Base-by-base conservation (phyloP, 2,113 vertebrate genomes). In the Columba janthina region DNA sequence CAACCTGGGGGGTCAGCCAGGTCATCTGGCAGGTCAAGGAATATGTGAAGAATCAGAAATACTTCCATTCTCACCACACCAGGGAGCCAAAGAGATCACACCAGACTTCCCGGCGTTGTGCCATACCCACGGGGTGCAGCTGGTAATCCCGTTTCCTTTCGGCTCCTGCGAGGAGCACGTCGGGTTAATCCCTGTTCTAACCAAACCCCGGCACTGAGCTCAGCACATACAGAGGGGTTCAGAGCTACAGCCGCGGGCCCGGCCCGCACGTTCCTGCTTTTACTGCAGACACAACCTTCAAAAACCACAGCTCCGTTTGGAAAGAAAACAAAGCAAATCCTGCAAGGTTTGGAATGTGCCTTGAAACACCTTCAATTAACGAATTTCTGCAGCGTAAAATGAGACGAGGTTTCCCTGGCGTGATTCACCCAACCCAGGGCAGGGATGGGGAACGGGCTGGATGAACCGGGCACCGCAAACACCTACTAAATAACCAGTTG, bases 341-440 rank as follows among this genome's bases (percentile, higher is more conserved):
- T 44, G 14, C 22, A 0, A 38, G 48, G n/a, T 56, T 73, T 71
- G 40, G 71, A 53, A 21, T 25, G 5, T 2, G 56, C 50, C 32
- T 66, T 26, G 46, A 19, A 73, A 56, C 12, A 8, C 15, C 48
- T n/a, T 21, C 73, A 81, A 48, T 94, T 62, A 88, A 80, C 29
- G 4, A 4, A 5, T 70, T 92, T 64, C 53, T 75, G 6, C 9
- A 1, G 15, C 0, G 25, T 19, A 28, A 76, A 92, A 67, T 4
- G 29, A 86, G 67, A 12, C 51, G 38, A 82, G 78, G 57, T 58
- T 95, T 94, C 36, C 88, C 69, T 2, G 0, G 25, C 0, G 1
- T 96, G 95, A 97, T 46, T 95, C 96, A 96, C 3, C 72, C 81
- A 22, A 28, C 34, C 81, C 24, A 4, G 48, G 36, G 81, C 75